These are phyloP conservation scores for Orthosia gracilis DNA, from an alignment of 2,888 invertebrate species.

Conservation along the genomic window DNA sequence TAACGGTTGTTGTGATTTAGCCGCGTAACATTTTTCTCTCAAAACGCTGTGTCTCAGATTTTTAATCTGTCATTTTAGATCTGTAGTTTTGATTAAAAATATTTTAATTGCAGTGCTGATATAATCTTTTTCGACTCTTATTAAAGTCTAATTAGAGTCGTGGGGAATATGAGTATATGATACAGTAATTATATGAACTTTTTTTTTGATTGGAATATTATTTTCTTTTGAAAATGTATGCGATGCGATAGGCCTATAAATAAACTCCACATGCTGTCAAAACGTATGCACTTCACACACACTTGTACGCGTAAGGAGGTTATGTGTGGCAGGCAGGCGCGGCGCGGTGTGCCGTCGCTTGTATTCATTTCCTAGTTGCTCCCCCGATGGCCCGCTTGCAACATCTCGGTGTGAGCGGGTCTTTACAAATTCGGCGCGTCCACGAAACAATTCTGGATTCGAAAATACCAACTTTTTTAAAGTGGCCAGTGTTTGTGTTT, in stretches of 20 bases:
- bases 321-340: conserved; percentile 74
- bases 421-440: conserved; percentile 87
- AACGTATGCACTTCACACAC: conserved; percentile 82
- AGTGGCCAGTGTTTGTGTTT: conserved; percentile 65
- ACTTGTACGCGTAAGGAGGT: conserved; percentile 70
- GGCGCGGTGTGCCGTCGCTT: conserved; percentile 80
- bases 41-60: conserved; percentile 81
- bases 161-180: conserved; percentile 8
- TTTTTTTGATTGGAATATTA: conserved; percentile 14
- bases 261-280: conserved; percentile 84
- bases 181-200: conserved; percentile 18
- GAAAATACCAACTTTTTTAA: conserved; percentile 53
- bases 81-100: conserved; percentile 51
- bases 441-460: conserved; percentile 74
- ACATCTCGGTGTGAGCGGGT: conserved; percentile 88
- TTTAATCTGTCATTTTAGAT: conserved; percentile 72
- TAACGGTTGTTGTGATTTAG: conserved; percentile 90
- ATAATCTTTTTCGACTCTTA: conserved; percentile 47
- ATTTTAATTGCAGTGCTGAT: conserved; percentile 60
- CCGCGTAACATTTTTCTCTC: conserved; percentile 88
- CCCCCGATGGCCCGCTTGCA: conserved; percentile 89
- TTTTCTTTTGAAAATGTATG: conserved; percentile 50
- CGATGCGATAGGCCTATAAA: conserved; percentile 80
- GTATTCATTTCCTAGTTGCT: conserved; percentile 89
- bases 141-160: conserved; percentile 57